Base-by-base conservation (phyloP, 2,888 invertebrate genomes). In the Mesorhabditis sp. region DNA sequence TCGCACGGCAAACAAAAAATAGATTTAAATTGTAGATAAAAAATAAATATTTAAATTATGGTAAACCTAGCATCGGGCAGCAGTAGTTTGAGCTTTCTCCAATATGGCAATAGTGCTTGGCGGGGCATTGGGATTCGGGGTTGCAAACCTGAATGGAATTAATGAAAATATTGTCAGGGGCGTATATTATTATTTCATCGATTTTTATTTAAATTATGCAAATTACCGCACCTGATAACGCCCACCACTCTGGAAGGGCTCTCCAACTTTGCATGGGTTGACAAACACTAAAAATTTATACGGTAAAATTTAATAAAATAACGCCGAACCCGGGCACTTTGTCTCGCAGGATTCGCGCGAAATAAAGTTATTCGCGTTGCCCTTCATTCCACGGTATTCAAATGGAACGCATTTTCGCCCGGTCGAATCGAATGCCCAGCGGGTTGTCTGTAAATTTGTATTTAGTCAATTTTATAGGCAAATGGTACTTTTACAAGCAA, bases 61-160 rank as follows among this genome's bases (percentile, higher is more conserved):
- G 58, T 62, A 67, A 44, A 82, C 82, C 80, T 41, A 79, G 71
- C 66, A 75, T 76, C 43, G 80, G 77, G 73, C 82, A 82, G 72
- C 82, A 82, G 62, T 79, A 79, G 62, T 80, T 81, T 63, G 75
- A 70, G 44, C 77, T 78, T 5, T 72, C 70, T 41, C 84, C 84
- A 43, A 84, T 76, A 67, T 84, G 83, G 71, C 84, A 84, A 69
- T 82, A 84, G 69, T 81, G 76, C 5, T 72, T 75, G 4, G 71
- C 70, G 0, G 83, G 83, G 62, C 83, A 83, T 3, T 10, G 63
- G 63, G 63, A 62, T 15, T 62, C n/a, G 63, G 63, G 63, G 63
- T 7, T n/a, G 63, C 63, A 62, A 1, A 28, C n/a, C 63, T 7
- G 28, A 28, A 28, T 28, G 28, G 28, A 28, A 28, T 28, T 28